Percentiles rank a stretch among this genome's conserved stretches.
Conservation (phyloP, 2,797 vertebrate species). For the Tapera naevia region DNA sequence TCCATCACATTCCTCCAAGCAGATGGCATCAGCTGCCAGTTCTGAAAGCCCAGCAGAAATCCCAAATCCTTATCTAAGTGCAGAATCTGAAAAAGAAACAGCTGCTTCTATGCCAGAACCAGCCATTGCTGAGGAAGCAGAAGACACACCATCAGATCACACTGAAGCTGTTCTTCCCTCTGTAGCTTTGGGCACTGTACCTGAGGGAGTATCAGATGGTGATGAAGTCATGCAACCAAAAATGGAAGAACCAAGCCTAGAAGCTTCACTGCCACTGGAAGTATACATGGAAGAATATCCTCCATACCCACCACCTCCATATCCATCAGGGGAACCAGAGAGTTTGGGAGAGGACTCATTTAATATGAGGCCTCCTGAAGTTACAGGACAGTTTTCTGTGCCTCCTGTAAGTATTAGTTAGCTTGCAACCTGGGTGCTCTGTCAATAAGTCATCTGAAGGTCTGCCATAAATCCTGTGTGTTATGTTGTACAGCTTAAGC, state of each 20-base stretch:
- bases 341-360: constrained; percentile 84
- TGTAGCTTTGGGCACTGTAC: constrained; percentile 77
- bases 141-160: constrained; percentile 68
- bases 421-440: neutral
- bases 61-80: constrained; percentile 68
- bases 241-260: constrained; percentile 63
- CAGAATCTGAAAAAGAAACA: constrained; percentile 64
- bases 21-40: constrained; percentile 59
- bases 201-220: constrained; percentile 70
- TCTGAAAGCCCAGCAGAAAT: constrained; percentile 73
- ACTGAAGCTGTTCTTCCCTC: constrained; percentile 74
- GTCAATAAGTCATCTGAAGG: neutral
- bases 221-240: neutral
- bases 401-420: constrained; percentile 85
- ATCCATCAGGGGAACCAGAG: constrained; percentile 89
- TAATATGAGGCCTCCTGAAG: constrained; percentile 91
- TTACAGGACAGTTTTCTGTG: constrained; percentile 90
- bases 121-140: constrained; percentile 56
- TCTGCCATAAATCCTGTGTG: neutral
- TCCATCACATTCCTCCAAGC: constrained; percentile 73
- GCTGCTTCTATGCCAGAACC: constrained; percentile 50
- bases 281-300: constrained; percentile 93
- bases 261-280: constrained; percentile 77
- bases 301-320: constrained; percentile 94
- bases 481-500: neutral